These are phyloP conservation scores for Cheilosia grossa DNA, from an alignment of 2,888 invertebrate genomes.

Conservation along the genomic window DNA sequence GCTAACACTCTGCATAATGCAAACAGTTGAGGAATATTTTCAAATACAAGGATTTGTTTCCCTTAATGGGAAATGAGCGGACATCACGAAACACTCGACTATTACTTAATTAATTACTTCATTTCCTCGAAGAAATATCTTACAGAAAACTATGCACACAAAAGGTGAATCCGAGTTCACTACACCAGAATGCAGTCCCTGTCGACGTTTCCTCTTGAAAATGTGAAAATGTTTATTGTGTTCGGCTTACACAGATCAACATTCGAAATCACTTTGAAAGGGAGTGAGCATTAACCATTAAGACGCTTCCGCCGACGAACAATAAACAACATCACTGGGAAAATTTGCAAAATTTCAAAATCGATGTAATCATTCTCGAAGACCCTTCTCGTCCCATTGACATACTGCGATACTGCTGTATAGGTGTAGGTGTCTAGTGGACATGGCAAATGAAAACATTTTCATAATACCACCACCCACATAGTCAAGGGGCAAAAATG, in stretches of 20 bases:
- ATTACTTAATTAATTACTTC: slow-evolving; percentile 63
- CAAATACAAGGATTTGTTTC: slow-evolving; percentile 39
- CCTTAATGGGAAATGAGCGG: slow-evolving; percentile 24
- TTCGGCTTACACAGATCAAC: slow-evolving; percentile 45
- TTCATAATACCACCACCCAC: slow-evolving; percentile 33
- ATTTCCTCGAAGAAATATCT: slow-evolving; percentile 30
- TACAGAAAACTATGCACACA: slow-evolving; percentile 17
- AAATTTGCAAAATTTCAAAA: slow-evolving; percentile 9
- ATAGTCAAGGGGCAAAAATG: slow-evolving; percentile 16
- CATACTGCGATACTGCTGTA: slow-evolving; percentile 54
- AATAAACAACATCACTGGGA: background rate
- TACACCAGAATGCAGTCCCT: background rate
- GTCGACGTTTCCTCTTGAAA: slow-evolving; percentile 2
- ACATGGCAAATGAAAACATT: slow-evolving; percentile 71
- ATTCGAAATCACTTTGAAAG: background rate
- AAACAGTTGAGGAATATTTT: slow-evolving; percentile 6
- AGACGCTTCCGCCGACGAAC: background rate
- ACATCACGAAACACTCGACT: slow-evolving; percentile 32
- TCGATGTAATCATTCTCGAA: slow-evolving; percentile 22
- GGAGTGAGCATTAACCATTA: background rate
- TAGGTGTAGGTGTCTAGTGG: slow-evolving; percentile 60
- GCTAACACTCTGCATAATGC: slow-evolving; percentile 4
- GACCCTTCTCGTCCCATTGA: slow-evolving; percentile 27
- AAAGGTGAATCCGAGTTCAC: background rate
- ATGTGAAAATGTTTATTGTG: slow-evolving; percentile 51